These are phyloP conservation scores for Montipora sp. DNA, from an alignment of 64 coral and sea anemone species.

Conservation along the genomic window DNA sequence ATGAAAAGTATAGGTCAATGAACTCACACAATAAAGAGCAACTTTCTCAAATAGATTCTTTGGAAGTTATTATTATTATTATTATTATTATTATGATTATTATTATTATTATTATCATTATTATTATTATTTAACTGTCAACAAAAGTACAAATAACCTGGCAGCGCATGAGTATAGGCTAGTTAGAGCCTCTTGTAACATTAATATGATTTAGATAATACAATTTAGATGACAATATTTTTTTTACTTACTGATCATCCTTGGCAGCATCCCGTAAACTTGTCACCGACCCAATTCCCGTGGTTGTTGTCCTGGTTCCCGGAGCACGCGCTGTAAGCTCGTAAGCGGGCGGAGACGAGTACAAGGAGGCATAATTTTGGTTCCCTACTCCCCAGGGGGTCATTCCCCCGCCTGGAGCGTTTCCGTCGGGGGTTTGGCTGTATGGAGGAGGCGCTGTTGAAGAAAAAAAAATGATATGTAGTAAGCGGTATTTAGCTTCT, in stretches of 20 bases:
- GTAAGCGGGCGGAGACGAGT: constrained; percentile 76
- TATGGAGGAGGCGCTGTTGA: constrained; percentile 72
- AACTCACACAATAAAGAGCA: too few species aligned
- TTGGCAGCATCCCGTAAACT: constrained; percentile 56
- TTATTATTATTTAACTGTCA: too few species aligned
- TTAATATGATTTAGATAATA: neutral
- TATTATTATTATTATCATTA: too few species aligned
- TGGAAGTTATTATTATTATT: too few species aligned
- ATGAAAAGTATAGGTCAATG: too few species aligned
- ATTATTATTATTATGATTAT: too few species aligned
- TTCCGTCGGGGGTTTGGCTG: constrained; percentile 12
- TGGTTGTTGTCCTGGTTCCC: constrained; percentile 23
- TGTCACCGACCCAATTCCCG: constrained; percentile 84
- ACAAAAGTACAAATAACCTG: too few species aligned
- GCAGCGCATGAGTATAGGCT: too few species aligned
- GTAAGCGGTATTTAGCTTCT: neutral
- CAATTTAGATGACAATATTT: too few species aligned
- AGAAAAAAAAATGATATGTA: neutral
- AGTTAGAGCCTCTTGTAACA: neutral
- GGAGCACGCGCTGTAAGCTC: neutral
- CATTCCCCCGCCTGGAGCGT: neutral
- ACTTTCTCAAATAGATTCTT: too few species aligned
- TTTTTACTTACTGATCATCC: constrained; percentile 10
- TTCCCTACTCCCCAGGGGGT: neutral
- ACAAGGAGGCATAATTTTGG: constrained; percentile 57